Conservation (phyloP, 2,113 vertebrate species). For the Seriola quinqueradiata region DNA sequence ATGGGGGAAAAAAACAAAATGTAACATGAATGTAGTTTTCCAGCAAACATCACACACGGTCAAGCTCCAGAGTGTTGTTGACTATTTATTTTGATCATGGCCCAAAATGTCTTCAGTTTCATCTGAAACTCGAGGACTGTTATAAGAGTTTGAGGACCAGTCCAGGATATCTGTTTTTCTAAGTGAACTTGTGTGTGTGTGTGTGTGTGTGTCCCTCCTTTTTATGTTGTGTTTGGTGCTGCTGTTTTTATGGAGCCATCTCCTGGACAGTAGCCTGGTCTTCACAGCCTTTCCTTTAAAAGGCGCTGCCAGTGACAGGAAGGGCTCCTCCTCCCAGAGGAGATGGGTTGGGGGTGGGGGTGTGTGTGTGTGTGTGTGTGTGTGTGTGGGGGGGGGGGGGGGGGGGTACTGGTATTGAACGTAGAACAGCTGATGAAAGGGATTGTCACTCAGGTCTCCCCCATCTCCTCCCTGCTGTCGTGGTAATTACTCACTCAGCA, state of each 20-base stretch:
- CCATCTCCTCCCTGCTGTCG: conserved; percentile 67
- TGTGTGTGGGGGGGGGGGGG: conserved; percentile 27
- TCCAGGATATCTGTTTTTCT: conserved; percentile 38
- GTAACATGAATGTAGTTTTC: conserved; percentile 31
- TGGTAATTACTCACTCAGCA: conserved; percentile 76
- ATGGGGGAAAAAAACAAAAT: conserved; percentile 8
- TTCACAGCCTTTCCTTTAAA: conserved; percentile 81
- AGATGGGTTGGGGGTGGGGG: conserved; percentile 64
- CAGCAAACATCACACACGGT: neutral
- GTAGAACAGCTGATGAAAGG: conserved; percentile 81
- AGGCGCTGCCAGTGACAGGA: conserved; percentile 80
- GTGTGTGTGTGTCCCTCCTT: conserved; percentile 39
- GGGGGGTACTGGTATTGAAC: conserved; percentile 75
- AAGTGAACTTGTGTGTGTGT: conserved; percentile 37
- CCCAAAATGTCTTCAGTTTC: conserved; percentile 1
- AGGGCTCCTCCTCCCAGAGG: conserved; percentile 79
- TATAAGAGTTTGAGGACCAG: conserved; percentile 16
- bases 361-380: too few species aligned
- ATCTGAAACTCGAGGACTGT: conserved; percentile 28
- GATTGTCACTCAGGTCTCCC: conserved; percentile 68
- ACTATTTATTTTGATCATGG: conserved; percentile 6
- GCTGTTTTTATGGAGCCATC: conserved; percentile 81
- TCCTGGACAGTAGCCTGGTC: conserved; percentile 80
- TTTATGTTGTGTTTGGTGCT: conserved; percentile 70
- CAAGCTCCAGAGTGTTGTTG: neutral